phyloP scores from a whole-genome alignment of 2,888 invertebrate genomes.

The Drosophila birchii region DNA sequence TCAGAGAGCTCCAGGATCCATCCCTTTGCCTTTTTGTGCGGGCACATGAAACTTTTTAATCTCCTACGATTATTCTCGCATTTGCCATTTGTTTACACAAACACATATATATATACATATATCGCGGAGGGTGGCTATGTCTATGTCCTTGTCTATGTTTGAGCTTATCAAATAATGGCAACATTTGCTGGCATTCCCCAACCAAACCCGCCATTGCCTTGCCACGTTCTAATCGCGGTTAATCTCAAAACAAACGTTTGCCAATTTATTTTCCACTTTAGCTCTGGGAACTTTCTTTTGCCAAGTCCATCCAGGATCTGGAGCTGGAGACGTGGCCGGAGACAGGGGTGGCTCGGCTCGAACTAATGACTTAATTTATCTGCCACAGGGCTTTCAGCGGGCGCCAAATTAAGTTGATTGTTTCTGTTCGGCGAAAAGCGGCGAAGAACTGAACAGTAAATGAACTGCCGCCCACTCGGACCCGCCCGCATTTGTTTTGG shows the following conservation, averaged over 20 bases:
- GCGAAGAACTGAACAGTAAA: constrained; percentile 33
- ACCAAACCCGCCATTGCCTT: constrained; percentile 1
- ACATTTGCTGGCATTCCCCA: constrained; percentile 78
- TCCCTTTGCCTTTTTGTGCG: constrained; percentile 35
- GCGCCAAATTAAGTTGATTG: constrained; percentile 83
- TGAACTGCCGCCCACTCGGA: constrained; percentile 32
- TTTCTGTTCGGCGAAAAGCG: constrained; percentile 39
- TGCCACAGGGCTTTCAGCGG: constrained; percentile 83
- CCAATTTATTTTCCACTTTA: constrained; percentile 84
- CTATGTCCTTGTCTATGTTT: constrained; percentile 68
- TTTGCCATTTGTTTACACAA: constrained; percentile 82
- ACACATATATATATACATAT: constrained; percentile 33
- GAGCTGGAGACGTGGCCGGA: neutral
- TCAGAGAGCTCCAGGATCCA: constrained; percentile 46
- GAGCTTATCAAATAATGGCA: constrained; percentile 82
- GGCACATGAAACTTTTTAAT: constrained; percentile 82
- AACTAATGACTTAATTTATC: constrained; percentile 86
- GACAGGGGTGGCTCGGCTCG: constrained; percentile 54
- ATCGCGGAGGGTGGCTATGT: constrained; percentile 19
- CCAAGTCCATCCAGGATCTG: constrained; percentile 4
- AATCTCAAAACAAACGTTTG: constrained; percentile 84
- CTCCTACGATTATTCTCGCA: constrained; percentile 84
- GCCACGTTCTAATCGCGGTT: constrained; percentile 82
- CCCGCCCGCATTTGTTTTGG: constrained; percentile 37
- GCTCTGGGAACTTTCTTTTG: constrained; percentile 58